phyloP scores from a whole-genome alignment of 2,797 vertebrate species.

The Dromococcyx pavoninus region DNA sequence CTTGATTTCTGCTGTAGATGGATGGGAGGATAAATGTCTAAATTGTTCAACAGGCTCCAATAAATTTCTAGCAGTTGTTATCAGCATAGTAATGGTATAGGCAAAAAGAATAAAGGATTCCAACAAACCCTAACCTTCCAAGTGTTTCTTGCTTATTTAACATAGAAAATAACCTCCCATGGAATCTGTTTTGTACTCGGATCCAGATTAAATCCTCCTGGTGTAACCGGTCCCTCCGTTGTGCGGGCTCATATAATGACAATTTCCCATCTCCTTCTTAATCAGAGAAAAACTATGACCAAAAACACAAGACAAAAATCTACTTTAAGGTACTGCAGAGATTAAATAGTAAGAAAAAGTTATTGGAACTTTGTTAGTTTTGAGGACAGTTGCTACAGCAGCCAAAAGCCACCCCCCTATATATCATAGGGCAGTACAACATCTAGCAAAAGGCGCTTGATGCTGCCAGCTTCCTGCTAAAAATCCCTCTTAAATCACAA shows the following conservation, averaged over 20 bases:
- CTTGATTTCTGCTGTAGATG: neutral
- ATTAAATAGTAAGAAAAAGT: neutral
- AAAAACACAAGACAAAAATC: neutral
- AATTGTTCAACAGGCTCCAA: neutral
- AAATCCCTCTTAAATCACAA: slow-evolving; percentile 63
- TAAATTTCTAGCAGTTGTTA: neutral
- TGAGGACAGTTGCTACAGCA: neutral
- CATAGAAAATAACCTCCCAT: neutral
- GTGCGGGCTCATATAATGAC: neutral
- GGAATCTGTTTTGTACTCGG: neutral
- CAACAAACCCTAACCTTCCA: neutral
- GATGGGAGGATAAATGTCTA: neutral
- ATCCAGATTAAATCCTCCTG: neutral
- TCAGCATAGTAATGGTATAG: neutral
- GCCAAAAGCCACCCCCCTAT: neutral
- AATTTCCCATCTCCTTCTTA: neutral
- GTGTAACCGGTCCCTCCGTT: neutral
- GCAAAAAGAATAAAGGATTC: neutral
- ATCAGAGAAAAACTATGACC: neutral
- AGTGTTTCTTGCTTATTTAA: neutral
- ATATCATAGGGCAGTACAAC: neutral
- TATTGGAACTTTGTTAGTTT: neutral
- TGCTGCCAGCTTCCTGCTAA: slow-evolving; percentile 39
- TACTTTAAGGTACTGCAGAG: neutral
- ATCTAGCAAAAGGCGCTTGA: neutral